These are phyloP conservation scores for Irena cyanogastra DNA, from an alignment of 2,113 vertebrate genomes.

Conservation along the genomic window DNA sequence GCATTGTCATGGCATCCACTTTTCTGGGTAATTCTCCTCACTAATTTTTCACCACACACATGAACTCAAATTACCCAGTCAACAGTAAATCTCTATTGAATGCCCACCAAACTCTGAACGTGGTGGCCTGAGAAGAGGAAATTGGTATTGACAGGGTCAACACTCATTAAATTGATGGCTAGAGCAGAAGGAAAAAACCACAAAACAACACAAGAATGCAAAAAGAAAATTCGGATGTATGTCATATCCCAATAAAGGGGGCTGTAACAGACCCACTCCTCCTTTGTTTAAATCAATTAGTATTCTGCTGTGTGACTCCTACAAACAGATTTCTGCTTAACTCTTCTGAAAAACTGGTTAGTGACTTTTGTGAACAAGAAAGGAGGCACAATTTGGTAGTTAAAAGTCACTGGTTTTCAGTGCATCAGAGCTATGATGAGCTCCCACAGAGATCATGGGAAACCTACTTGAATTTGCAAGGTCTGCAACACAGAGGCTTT, in stretches of 20 bases:
- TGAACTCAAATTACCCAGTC: conserved; percentile 75
- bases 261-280: neutral
- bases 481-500: neutral
- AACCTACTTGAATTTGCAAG: neutral
- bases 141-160: conserved; percentile 66
- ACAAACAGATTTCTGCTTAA: neutral
- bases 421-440: neutral
- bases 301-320: conserved; percentile 1
- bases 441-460: neutral
- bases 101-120: conserved; percentile 50
- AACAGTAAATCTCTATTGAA: conserved; percentile 73
- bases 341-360: conserved; percentile 5
- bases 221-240: neutral
- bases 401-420: conserved; percentile 18
- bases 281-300: conserved; percentile 31
- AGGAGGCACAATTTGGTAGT: neutral
- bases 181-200: neutral
- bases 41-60: conserved; percentile 75
- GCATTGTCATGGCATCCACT: conserved; percentile 74
- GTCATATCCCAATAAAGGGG: conserved; percentile 24
- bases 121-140: conserved; percentile 65
- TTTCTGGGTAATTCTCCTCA: conserved; percentile 71
- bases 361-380: conserved; percentile 3
- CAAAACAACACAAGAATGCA: neutral
- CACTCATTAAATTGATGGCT: conserved; percentile 62